Conservation (phyloP, 2,888 invertebrate genomes). For the Limnephilus auricula region DNA sequence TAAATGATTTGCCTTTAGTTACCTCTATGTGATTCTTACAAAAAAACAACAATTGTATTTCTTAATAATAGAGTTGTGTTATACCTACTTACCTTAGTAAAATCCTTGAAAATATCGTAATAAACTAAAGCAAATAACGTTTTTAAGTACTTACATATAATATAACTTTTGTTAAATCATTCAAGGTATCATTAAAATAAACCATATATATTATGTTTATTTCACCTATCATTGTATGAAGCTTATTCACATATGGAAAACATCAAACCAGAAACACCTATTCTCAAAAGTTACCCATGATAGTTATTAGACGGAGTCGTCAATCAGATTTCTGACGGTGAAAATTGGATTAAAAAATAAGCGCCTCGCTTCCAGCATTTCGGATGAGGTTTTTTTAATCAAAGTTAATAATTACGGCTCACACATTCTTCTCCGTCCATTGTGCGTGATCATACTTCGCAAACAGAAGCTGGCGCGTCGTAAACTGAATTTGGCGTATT, state of each 20-base stretch:
- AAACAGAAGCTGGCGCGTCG: conserved; percentile 24
- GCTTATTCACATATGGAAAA: neutral
- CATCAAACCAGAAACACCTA: neutral
- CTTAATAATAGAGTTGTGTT: too few species aligned
- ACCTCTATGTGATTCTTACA: too few species aligned
- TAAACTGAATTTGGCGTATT: conserved; percentile 46
- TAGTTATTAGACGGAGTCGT: neutral
- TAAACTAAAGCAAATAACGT: too few species aligned
- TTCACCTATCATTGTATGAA: neutral
- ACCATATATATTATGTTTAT: neutral
- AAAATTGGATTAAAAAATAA: conserved; percentile 1
- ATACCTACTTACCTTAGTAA: too few species aligned
- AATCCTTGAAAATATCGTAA: too few species aligned
- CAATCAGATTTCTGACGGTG: neutral
- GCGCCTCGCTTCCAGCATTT: neutral
- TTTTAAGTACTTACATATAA: too few species aligned
- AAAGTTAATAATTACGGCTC: conserved; percentile 15
- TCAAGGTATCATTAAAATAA: neutral
- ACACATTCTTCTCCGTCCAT: conserved; percentile 34
- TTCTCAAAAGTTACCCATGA: neutral
- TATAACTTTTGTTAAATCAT: too few species aligned
- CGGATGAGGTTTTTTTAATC: conserved; percentile 21
- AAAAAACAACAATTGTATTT: too few species aligned
- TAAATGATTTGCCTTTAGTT: too few species aligned
- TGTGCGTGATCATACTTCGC: conserved; percentile 12